Evolutionary conservation across 2,888 invertebrate genomes (phyloP).

Genomic region (Nephrotoma appendiculata): DNA sequence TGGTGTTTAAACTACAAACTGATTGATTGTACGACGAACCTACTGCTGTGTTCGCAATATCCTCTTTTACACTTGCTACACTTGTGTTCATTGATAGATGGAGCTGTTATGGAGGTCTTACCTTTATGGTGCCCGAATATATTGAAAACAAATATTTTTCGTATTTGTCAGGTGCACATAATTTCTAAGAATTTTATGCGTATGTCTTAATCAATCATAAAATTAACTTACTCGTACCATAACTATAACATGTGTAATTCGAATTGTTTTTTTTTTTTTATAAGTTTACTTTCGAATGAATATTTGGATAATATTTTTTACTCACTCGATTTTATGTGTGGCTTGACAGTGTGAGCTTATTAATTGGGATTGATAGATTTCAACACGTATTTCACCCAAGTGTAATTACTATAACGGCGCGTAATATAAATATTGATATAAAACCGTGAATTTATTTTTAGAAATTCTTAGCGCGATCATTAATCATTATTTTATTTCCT

Average conservation of each 20-base stretch:
- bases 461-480: neutral
- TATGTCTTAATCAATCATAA: neutral
- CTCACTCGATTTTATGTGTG: neutral
- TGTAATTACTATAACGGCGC: neutral
- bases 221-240: neutral
- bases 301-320: neutral
- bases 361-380: neutral
- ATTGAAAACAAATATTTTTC: too few species aligned
- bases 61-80: too few species aligned
- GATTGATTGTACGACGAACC: neutral
- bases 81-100: too few species aligned
- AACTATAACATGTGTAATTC: neutral
- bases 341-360: neutral
- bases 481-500: neutral
- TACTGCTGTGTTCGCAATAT: too few species aligned
- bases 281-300: neutral
- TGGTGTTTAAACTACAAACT: neutral
- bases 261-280: neutral
- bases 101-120: too few species aligned
- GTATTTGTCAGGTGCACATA: neutral
- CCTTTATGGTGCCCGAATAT: too few species aligned
- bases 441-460: neutral
- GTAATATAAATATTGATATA: neutral
- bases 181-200: neutral
- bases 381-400: neutral